Evolutionary conservation across 2,888 invertebrate genomes (phyloP).

Genomic region (Deladenus siricidicola): DNA sequence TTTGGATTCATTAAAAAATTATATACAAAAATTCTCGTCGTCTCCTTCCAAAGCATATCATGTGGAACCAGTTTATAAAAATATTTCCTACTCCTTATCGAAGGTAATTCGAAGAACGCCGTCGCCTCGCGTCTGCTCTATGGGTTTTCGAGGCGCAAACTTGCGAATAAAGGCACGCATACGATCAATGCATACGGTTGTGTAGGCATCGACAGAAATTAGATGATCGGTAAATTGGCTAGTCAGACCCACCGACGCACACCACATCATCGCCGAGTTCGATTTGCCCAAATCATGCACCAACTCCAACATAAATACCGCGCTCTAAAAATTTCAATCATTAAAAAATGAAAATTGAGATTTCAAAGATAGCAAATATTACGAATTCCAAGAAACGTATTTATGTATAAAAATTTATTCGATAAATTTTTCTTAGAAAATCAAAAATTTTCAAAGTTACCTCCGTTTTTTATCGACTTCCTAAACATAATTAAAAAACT

Average conservation of each 20-base stretch:
- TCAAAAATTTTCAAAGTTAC: no score
- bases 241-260: constrained; percentile 41
- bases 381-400: no score
- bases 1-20: neutral
- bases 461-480: no score
- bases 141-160: constrained; percentile 25
- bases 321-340: constrained; percentile 17
- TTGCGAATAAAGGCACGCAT: constrained; percentile 38
- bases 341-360: no score
- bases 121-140: constrained; percentile 23
- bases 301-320: constrained; percentile 15
- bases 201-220: constrained; percentile 41
- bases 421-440: no score
- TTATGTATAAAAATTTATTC: no score
- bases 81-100: constrained; percentile 39
- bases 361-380: no score
- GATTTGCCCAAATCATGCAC: constrained; percentile 33
- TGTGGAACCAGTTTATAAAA: no score
- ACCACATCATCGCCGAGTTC: constrained; percentile 42
- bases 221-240: constrained; percentile 36
- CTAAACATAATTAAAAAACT: no score
- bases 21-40: no score
- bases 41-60: neutral
- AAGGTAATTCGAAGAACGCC: constrained; percentile 39
- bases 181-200: constrained; percentile 34